These are phyloP conservation scores for Cardiocondyla obscurior DNA, from an alignment of 1,140 invertebrate genomes.

Conservation along the genomic window DNA sequence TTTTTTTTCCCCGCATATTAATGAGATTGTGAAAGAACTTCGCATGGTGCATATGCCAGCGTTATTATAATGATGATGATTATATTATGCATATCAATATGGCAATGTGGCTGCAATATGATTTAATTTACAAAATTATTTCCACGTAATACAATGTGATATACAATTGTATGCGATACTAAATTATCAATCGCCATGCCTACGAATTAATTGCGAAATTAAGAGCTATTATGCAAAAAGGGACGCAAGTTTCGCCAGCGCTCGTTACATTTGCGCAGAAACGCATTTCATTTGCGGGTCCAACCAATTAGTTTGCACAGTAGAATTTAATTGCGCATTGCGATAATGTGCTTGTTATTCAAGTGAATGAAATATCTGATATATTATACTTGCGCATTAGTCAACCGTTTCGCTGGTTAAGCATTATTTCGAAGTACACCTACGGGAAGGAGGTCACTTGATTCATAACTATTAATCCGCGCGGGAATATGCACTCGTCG, in stretches of 20 bases:
- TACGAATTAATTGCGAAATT: slow-evolving; percentile 47
- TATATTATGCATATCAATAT: not conserved
- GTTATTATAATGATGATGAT: not conserved
- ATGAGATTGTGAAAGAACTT: not conserved
- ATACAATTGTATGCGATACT: slow-evolving; percentile 18
- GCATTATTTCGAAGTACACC: slow-evolving; percentile 12
- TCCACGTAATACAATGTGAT: not conserved
- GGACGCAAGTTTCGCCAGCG: not conserved
- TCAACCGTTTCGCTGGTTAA: slow-evolving; percentile 33
- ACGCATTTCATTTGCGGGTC: slow-evolving; percentile 33
- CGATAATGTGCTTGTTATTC: slow-evolving; percentile 38
- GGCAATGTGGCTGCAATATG: not conserved
- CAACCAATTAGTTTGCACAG: slow-evolving; percentile 46
- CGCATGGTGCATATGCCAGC: not conserved
- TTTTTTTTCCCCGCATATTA: not conserved
- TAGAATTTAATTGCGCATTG: slow-evolving; percentile 49
- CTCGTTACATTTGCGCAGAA: slow-evolving; percentile 11
- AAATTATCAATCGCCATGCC: slow-evolving; percentile 35
- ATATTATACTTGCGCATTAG: slow-evolving; percentile 18
- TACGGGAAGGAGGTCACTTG: not conserved
- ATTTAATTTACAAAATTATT: slow-evolving; percentile 44
- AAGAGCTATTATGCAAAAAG: slow-evolving; percentile 53
- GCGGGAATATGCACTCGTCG: not conserved
- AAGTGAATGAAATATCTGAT: slow-evolving; percentile 43
- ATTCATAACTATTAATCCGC: not conserved